These are phyloP conservation scores for Chaetodon auriga DNA, from an alignment of 2,113 vertebrate species.

Conservation along the genomic window DNA sequence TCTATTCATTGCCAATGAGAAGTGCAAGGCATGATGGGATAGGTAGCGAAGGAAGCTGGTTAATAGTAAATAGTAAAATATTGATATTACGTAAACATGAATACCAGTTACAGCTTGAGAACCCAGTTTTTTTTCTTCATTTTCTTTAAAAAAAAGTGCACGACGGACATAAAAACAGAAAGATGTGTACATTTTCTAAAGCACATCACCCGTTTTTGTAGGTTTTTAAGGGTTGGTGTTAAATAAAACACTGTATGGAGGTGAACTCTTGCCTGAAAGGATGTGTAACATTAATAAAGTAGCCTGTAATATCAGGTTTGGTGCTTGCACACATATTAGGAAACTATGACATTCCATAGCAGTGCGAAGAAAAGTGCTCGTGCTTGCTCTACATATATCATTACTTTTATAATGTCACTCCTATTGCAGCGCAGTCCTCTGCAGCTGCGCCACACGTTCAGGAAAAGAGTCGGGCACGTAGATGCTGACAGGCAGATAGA, in stretches of 20 bases:
- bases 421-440: background rate
- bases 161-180: background rate
- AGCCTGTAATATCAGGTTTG: slow-evolving; percentile 5
- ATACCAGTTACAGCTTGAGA: background rate
- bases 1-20: slow-evolving; percentile 20
- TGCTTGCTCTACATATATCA: background rate
- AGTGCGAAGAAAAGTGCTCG: background rate
- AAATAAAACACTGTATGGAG: background rate
- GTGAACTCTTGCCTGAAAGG: background rate
- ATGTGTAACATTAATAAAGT: background rate
- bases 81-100: slow-evolving; percentile 5
- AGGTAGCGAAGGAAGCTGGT: slow-evolving; percentile 22
- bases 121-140: background rate
- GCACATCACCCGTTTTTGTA: background rate
- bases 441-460: slow-evolving; percentile 12
- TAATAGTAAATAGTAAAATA: slow-evolving; percentile 8
- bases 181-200: background rate
- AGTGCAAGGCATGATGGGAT: slow-evolving; percentile 30
- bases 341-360: background rate
- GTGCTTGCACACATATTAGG: background rate
- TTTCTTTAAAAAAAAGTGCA: background rate
- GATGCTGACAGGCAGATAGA: slow-evolving; percentile 37
- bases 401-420: slow-evolving; percentile 16
- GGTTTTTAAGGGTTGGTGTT: background rate
- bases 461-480: slow-evolving; percentile 25